These are phyloP conservation scores for Zosterops lateralis DNA, from an alignment of 2,113 vertebrate genomes.

Conservation along the genomic window DNA sequence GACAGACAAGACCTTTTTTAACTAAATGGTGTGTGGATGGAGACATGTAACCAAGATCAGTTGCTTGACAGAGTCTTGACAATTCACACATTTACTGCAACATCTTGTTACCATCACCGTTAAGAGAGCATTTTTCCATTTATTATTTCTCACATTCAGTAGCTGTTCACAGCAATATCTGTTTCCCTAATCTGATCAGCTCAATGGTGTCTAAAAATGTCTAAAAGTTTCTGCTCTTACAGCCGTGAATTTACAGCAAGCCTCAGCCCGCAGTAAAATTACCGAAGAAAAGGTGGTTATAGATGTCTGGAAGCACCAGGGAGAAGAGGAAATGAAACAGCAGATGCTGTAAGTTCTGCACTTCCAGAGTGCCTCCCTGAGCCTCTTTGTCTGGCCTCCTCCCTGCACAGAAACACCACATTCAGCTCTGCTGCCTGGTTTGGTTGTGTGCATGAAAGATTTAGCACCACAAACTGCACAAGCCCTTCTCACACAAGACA, in stretches of 20 bases:
- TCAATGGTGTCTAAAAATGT: slow-evolving; percentile 52
- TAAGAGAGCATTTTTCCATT: slow-evolving; percentile 45
- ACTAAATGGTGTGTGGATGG: neutral
- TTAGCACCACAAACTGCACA: neutral
- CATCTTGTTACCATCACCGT: neutral
- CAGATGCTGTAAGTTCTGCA: neutral
- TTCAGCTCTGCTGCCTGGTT: neutral
- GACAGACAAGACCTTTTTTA: neutral
- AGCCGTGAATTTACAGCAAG: slow-evolving; percentile 39
- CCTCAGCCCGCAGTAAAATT: slow-evolving; percentile 51
- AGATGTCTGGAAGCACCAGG: neutral
- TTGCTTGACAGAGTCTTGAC: neutral
- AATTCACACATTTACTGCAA: neutral
- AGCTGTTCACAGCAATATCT: neutral
- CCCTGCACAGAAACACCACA: neutral
- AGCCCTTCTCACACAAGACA: neutral
- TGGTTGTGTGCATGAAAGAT: neutral
- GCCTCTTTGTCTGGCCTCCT: neutral
- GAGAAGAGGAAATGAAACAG: slow-evolving; percentile 47
- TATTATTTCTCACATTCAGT: slow-evolving; percentile 40
- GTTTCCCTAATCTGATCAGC: slow-evolving; percentile 64
- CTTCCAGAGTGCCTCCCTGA: neutral
- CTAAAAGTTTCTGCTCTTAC: slow-evolving; percentile 55
- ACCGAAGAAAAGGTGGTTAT: slow-evolving; percentile 28
- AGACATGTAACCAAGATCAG: neutral